A percentile compares a stretch with the other conserved stretches of the same genome.
These are phyloP conservation scores for Ophonus ardosiacus DNA, from an alignment of 2,888 invertebrate genomes.

Conservation along the genomic window DNA sequence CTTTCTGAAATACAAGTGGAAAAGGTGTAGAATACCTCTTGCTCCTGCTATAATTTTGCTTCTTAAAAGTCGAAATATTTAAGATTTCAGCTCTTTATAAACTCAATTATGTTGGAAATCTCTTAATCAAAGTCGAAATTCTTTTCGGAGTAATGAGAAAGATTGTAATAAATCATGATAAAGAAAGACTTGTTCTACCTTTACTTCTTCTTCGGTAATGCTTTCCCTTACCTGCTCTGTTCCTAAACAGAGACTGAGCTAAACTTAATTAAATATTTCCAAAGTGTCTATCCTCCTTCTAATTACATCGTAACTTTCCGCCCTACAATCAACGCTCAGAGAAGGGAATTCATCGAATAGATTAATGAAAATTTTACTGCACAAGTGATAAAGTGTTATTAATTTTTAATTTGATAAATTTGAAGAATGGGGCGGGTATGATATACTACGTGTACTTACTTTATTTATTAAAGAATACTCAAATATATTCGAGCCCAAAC, in stretches of 20 bases:
- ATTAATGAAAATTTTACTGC: background rate
- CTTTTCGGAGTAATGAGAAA: background rate
- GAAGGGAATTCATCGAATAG: background rate
- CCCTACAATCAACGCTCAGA: background rate
- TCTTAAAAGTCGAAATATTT: background rate
- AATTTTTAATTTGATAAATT: background rate
- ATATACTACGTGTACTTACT: background rate
- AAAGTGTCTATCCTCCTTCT: slow-evolving; percentile 49
- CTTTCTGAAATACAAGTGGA: too few species aligned
- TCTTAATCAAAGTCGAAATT: background rate
- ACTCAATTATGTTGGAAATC: background rate
- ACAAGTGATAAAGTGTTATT: background rate
- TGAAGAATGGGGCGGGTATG: background rate
- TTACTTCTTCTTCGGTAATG: background rate
- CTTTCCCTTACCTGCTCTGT: background rate
- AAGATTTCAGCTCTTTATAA: background rate
- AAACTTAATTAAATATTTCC: slow-evolving; percentile 57
- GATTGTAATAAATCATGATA: background rate
- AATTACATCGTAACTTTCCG: slow-evolving; percentile 34
- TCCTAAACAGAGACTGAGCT: background rate
- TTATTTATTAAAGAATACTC: too few species aligned
- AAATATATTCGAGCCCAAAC: too few species aligned
- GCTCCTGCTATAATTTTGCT: too few species aligned
- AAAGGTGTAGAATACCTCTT: too few species aligned
- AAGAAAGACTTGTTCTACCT: background rate